A percentile compares a stretch with the other conserved stretches of the same genome.
phyloP scores from a whole-genome alignment of 2,113 vertebrate species.

The Copsychus sechellarum region DNA sequence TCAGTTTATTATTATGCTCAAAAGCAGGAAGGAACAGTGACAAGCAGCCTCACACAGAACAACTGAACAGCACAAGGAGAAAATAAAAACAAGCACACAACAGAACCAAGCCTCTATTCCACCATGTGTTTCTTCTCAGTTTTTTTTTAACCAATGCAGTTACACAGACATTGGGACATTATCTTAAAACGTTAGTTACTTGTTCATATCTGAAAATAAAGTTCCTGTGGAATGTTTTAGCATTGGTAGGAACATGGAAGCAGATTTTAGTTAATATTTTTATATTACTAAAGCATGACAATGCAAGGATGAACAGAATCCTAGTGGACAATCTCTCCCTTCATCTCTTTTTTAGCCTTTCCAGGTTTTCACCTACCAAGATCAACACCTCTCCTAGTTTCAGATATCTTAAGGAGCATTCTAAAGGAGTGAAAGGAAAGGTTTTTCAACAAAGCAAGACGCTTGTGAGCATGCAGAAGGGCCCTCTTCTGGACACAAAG shows the following conservation, averaged over 20 bases:
- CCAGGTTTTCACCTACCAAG: background rate
- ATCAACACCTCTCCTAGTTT: background rate
- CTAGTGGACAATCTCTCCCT: background rate
- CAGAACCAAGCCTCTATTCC: background rate
- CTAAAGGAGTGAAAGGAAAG: background rate
- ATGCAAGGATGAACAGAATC: background rate
- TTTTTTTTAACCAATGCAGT: background rate
- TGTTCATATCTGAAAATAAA: background rate
- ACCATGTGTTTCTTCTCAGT: background rate
- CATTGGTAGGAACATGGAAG: background rate
- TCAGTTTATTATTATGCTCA: background rate
- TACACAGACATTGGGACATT: background rate
- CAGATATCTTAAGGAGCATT: rapidly evolving
- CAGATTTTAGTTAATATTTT: background rate
- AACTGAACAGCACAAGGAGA: background rate
- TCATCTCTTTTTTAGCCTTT: background rate
- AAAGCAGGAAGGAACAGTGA: background rate
- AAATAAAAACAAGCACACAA: background rate
- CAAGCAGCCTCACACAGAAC: background rate
- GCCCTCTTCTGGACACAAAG: background rate
- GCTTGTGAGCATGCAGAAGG: background rate
- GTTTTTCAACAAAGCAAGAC: background rate
- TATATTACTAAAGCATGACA: background rate
- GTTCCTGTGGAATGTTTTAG: background rate
- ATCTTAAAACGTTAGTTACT: background rate